Conservation (phyloP, 2,113 vertebrate genomes). For the Atractosteus spatula region DNA sequence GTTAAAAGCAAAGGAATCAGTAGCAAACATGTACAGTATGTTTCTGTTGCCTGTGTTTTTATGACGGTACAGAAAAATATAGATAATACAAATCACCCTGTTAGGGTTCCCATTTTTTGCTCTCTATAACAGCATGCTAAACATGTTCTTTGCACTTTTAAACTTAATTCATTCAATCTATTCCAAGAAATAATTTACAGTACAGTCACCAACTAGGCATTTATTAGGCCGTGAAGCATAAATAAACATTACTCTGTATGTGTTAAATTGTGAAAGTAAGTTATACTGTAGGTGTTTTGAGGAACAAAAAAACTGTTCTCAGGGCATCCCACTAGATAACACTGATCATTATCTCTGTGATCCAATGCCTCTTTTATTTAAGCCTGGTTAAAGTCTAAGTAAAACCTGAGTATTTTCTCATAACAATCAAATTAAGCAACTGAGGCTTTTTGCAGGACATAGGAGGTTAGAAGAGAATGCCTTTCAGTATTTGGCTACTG, state of each 20-base stretch:
- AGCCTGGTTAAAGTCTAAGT: constrained; percentile 24
- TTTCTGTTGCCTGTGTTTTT: no score
- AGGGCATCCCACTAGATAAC: constrained; percentile 10
- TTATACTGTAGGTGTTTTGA: constrained; percentile 9
- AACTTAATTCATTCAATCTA: background rate
- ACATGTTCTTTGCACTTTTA: no score
- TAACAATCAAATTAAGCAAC: constrained; percentile 17
- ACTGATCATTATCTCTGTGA: constrained; percentile 21
- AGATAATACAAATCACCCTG: no score
- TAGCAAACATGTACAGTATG: no score
- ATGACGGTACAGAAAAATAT: no score
- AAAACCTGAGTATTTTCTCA: constrained; percentile 17
- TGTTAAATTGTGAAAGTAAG: constrained; percentile 17
- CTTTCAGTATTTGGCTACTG: background rate
- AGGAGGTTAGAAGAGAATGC: background rate
- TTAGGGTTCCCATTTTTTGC: no score
- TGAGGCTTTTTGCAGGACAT: background rate
- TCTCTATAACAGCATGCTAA: no score
- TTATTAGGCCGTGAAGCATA: constrained; percentile 25
- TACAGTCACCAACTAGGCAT: constrained; percentile 30
- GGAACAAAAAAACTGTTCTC: constrained; percentile 15
- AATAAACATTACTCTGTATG: constrained; percentile 13
- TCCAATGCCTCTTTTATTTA: constrained; percentile 20
- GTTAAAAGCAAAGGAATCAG: no score
- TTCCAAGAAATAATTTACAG: constrained; percentile 24